These are phyloP conservation scores for Chlorospingus semifuscus DNA, from an alignment of 2,797 vertebrate species.

Conservation along the genomic window DNA sequence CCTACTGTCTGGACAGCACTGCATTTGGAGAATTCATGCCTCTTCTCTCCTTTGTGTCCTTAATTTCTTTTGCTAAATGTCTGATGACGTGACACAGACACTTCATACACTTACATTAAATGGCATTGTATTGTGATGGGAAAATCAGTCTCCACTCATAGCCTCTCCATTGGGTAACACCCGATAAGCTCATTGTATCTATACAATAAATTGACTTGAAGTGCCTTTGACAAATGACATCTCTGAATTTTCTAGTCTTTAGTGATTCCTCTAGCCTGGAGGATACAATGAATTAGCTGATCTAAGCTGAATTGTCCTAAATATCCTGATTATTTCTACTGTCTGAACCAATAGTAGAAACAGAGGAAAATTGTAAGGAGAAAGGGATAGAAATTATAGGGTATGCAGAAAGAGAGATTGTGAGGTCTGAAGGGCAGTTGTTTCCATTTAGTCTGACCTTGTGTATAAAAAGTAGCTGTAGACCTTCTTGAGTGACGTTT, in stretches of 20 bases:
- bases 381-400: slow-evolving; percentile 13
- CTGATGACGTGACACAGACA: neutral
- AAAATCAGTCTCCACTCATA: neutral
- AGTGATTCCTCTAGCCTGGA: neutral
- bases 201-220: neutral
- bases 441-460: slow-evolving; percentile 44
- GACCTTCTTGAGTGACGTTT: neutral
- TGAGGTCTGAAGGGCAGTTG: slow-evolving; percentile 16
- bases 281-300: slow-evolving; percentile 33
- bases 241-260: neutral
- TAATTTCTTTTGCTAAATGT: neutral
- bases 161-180: neutral
- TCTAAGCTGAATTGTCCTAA: slow-evolving; percentile 22
- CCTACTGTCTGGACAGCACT: slow-evolving; percentile 43
- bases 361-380: neutral
- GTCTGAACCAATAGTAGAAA: neutral
- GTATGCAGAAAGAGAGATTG: neutral
- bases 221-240: slow-evolving; percentile 23
- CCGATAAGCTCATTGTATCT: neutral
- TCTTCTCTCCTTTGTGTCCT: neutral
- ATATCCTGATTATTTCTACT: slow-evolving; percentile 32
- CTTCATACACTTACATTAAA: neutral
- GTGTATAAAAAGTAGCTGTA: neutral
- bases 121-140: neutral
- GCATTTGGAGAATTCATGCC: neutral